Percentiles rank a stretch among this genome's conserved stretches.
These are phyloP conservation scores for Camponotus pennsylvanicus DNA, from an alignment of 1,140 invertebrate species.

Conservation along the genomic window DNA sequence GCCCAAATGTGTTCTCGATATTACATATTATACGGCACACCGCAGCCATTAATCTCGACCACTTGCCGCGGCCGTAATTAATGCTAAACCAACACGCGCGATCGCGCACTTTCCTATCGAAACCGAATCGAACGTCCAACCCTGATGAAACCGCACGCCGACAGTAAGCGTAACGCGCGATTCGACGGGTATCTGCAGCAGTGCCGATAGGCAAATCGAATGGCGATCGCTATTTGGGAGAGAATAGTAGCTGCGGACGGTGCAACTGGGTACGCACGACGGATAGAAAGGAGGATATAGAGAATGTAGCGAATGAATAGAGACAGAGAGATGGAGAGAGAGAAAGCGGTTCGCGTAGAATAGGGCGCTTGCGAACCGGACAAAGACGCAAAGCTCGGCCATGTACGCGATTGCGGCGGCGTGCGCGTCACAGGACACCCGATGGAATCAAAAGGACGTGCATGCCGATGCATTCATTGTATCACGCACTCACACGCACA, in stretches of 20 bases:
- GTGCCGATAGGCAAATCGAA: conserved; percentile 79
- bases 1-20: conserved; percentile 55
- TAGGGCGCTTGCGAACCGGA: conserved; percentile 59
- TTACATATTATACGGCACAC: conserved; percentile 60
- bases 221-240: conserved; percentile 57
- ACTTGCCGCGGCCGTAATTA: conserved; percentile 70
- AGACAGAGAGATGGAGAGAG: conserved; percentile 9
- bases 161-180: conserved; percentile 65
- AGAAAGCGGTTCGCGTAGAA: conserved; percentile 1
- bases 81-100: conserved; percentile 63
- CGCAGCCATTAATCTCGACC: conserved; percentile 68
- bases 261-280: background rate
- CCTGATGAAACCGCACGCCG: conserved; percentile 43
- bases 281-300: conserved; percentile 49
- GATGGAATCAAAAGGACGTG: conserved; percentile 76
- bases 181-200: conserved; percentile 67
- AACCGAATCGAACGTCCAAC: conserved; percentile 66
- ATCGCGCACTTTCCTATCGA: conserved; percentile 57
- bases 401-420: conserved; percentile 52
- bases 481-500: background rate
- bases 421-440: conserved; percentile 45
- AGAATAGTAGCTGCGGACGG: background rate
- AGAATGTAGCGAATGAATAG: conserved; percentile 20
- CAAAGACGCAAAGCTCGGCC: conserved; percentile 26
- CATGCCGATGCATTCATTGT: conserved; percentile 83